Conservation (phyloP, 92 coral and sea anemone species). For the Parazoanthus atlanticus region DNA sequence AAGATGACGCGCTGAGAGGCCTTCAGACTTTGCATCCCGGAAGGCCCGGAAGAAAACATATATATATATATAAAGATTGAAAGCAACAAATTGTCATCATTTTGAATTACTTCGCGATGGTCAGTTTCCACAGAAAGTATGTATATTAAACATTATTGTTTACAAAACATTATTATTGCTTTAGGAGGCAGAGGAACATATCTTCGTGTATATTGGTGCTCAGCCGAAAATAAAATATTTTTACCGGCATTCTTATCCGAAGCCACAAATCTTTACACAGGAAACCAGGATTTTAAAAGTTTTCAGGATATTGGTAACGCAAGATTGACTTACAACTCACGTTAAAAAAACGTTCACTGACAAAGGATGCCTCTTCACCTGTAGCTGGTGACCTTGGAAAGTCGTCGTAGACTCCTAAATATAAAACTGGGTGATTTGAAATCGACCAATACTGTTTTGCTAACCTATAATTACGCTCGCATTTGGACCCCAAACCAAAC, state of each 20-base stretch:
- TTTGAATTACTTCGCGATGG: constrained; percentile 7
- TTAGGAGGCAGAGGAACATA: not conserved
- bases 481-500: not conserved
- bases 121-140: not conserved
- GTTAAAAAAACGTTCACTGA: not conserved
- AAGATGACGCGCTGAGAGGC: not conserved
- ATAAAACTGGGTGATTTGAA: not conserved
- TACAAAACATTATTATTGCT: constrained; percentile 8
- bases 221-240: not conserved
- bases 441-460: constrained; percentile 11
- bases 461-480: constrained; percentile 28
- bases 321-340: not conserved
- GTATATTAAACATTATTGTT: not conserved
- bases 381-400: not conserved
- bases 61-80: not conserved
- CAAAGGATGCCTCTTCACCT: not conserved
- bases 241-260: not conserved
- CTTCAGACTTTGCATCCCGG: not conserved
- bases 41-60: constrained; percentile 29
- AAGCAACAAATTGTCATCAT: not conserved
- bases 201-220: not conserved
- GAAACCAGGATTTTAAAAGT: not conserved
- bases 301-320: constrained; percentile 1
- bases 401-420: not conserved
- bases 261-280: constrained; percentile 19